phyloP scores from a whole-genome alignment of 2,797 vertebrate species.

The Lateolabrax maculatus region DNA sequence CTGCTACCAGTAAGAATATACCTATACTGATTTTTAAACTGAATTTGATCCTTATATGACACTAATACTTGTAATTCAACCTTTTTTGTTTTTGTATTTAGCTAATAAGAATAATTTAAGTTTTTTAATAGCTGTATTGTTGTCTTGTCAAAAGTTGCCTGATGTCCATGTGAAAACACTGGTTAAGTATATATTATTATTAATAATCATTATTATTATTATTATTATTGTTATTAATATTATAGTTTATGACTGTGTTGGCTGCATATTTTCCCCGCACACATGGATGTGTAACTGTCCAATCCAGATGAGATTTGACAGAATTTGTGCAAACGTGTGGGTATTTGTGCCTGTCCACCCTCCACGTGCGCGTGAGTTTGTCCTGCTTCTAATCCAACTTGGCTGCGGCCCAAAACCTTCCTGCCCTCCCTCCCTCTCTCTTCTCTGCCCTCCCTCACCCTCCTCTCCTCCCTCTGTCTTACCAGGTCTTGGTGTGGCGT shows the following conservation, averaged over 20 bases:
- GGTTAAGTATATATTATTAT: not conserved
- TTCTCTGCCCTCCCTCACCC: constrained; percentile 30
- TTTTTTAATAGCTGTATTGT: not conserved
- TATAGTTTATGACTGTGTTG: not conserved
- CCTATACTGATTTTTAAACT: not conserved
- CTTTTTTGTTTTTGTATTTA: not conserved
- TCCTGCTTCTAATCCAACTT: constrained; percentile 69
- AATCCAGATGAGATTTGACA: not conserved
- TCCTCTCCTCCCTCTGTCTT: constrained; percentile 80
- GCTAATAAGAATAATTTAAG: not conserved
- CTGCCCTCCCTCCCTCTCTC: constrained; percentile 23
- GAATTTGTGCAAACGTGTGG: not conserved
- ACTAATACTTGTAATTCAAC: not conserved
- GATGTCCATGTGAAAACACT: not conserved
- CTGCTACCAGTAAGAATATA: not conserved
- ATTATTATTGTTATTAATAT: too few relatives aligned
- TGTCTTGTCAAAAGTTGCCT: not conserved
- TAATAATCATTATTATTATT: too few relatives aligned
- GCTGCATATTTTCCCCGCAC: not conserved
- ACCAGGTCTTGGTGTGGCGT: constrained; percentile 90
- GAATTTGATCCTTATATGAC: not conserved
- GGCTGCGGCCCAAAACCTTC: constrained; percentile 74
- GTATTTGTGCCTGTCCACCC: not conserved
- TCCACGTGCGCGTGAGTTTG: constrained; percentile 32
- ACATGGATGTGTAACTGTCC: not conserved